Base-by-base conservation (phyloP, 2,888 invertebrate species). In the Lottia scabra region DNA sequence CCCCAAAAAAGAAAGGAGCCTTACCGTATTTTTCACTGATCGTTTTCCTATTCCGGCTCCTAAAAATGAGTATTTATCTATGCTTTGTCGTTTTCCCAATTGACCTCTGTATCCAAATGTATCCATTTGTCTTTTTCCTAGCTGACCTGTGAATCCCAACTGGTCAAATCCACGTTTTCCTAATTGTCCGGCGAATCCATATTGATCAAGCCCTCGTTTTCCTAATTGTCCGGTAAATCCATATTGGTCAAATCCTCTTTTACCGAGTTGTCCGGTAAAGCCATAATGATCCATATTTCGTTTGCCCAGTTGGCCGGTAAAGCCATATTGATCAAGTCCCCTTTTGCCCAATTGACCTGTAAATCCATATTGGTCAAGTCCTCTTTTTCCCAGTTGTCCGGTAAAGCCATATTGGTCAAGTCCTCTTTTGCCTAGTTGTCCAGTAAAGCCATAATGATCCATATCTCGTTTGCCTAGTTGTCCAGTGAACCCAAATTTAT, bases 21-120 rank as follows among this genome's bases (percentile, higher is more conserved):
- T 56, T 56, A 56, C 56, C 23, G 56, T 56, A 16, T 19, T 12
- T 23, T 56, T 15, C 19, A 56, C 56, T 19, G 56, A 56, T 23
- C 56, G 56, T 56, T 56, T 56, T 19, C 56, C 56, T 56, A 56
- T 56, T 56, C 56, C 56, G 10, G 56, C 56, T 23, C 56, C 56
- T 23, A 56, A 23, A 13, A 56, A 56, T 19, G 56, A 56, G 23
- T 56, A 56, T 56, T 56, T 56, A 23, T 56, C 56, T 19, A 56
- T 56, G 23, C 56, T 56, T 56, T 56, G 56, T 12, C 56, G 19
- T 23, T 56, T 56, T 56, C 56, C 56, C 23, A 56, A 23, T 56
- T 56, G 56, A 1, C 23, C 56, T 19, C 2, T 56, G 23, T 19
- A 56, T 56, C 56, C 56, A 23, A n/a, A n/a, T n/a, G n/a, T n/a